Conservation (phyloP, 1,140 invertebrate species). For the Panagrolaimus sp. region DNA sequence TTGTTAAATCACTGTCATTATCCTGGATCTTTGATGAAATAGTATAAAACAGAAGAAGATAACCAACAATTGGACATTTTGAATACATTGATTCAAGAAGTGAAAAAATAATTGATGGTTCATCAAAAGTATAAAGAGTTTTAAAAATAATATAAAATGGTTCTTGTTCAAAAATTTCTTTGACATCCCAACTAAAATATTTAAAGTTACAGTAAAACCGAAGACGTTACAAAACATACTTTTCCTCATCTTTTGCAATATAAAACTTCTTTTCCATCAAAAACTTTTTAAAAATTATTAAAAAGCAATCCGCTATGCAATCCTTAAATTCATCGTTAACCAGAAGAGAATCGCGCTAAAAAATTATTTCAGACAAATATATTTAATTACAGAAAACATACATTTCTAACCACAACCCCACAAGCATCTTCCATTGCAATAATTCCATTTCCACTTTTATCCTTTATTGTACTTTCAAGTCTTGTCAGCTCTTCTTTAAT, state of each 20-base stretch:
- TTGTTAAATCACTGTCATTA: background rate
- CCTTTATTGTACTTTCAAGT: background rate
- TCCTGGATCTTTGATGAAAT: background rate
- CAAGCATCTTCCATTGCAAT: background rate
- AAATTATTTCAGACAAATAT: too few species aligned
- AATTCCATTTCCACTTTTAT: background rate
- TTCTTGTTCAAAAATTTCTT: background rate
- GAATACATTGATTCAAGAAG: background rate
- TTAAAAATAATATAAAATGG: conserved; percentile 5
- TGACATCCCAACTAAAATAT: too few species aligned
- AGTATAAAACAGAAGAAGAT: background rate
- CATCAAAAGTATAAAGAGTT: background rate
- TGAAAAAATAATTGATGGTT: background rate
- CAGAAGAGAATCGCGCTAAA: too few species aligned
- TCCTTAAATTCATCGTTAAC: background rate
- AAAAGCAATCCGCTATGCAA: background rate
- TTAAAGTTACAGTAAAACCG: too few species aligned
- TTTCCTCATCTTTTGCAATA: background rate
- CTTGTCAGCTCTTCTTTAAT: background rate
- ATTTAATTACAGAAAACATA: background rate
- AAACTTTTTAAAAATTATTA: conserved; percentile 6
- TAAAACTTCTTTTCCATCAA: background rate
- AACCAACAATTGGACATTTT: conserved; percentile 11
- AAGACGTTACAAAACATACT: background rate
- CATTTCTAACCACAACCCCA: background rate